Conservation (phyloP, 1,140 invertebrate genomes). For the Drepana arcuata region DNA sequence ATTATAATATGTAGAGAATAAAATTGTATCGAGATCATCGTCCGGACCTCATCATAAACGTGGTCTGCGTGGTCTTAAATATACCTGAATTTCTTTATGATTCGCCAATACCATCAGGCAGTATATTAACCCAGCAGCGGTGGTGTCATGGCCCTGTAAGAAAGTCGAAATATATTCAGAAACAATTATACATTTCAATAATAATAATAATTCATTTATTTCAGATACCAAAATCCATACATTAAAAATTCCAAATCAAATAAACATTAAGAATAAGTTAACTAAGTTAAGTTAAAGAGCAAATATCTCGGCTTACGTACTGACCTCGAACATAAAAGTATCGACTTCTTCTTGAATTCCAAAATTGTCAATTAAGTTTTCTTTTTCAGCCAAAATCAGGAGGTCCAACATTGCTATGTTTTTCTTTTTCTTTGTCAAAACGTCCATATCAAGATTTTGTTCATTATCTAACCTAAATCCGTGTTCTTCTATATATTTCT, state of each 20-base stretch:
- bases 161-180: no score
- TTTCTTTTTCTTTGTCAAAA: slow-evolving; percentile 61
- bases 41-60: no score
- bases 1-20: no score
- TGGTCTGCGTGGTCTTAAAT: no score
- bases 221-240: no score
- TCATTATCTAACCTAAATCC: slow-evolving; percentile 9
- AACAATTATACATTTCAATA: no score
- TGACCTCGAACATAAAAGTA: slow-evolving; percentile 85
- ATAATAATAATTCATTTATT: no score
- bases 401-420: slow-evolving; percentile 87
- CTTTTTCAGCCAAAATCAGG: slow-evolving; percentile 74
- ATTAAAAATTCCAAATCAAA: no score
- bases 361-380: slow-evolving; percentile 66
- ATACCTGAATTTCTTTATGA: slow-evolving; percentile 75
- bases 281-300: no score
- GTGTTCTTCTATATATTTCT: slow-evolving; percentile 18
- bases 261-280: no score
- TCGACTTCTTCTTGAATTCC: slow-evolving; percentile 81
- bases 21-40: no score
- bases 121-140: slow-evolving; percentile 78
- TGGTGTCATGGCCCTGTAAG: slow-evolving; percentile 81
- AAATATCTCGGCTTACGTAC: slow-evolving; percentile 1
- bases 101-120: slow-evolving; percentile 78
- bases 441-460: slow-evolving; percentile 11